phyloP scores from a whole-genome alignment of 1,140 invertebrate genomes.

The Papilio dardanus region DNA sequence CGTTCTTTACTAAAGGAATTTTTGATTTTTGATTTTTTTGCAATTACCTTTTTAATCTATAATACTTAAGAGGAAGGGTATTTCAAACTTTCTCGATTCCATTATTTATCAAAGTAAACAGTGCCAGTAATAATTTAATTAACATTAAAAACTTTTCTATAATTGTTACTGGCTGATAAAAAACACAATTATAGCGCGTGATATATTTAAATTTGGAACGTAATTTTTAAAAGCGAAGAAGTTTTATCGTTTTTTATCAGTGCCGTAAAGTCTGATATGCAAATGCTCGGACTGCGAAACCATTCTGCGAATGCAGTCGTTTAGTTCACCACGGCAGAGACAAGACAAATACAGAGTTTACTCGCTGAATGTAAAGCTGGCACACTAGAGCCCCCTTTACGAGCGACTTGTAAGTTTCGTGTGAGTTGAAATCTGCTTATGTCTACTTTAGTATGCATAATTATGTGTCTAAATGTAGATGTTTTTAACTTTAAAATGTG shows the following conservation, averaged over 20 bases:
- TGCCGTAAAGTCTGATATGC: conserved; percentile 25
- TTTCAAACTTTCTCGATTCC: conserved; percentile 12
- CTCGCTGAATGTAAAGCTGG: conserved; percentile 19
- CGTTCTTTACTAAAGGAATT: conserved; percentile 27
- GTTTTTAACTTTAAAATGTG: not conserved
- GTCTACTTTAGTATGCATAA: not conserved
- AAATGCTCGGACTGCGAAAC: conserved; percentile 35
- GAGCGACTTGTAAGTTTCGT: conserved; percentile 12
- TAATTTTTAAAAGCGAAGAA: not conserved
- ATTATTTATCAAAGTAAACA: conserved; percentile 2
- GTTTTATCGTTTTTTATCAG: conserved; percentile 30
- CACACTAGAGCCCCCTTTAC: not conserved
- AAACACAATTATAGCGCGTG: not conserved
- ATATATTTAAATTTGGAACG: conserved; percentile 16
- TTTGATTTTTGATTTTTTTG: conserved; percentile 20
- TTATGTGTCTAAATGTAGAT: not conserved
- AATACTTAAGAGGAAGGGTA: conserved; percentile 17
- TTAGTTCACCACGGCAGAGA: conserved; percentile 21
- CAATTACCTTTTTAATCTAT: conserved; percentile 26
- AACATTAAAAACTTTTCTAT: not conserved
- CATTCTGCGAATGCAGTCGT: conserved; percentile 35
- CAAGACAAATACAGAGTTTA: conserved; percentile 32
- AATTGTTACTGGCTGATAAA: conserved; percentile 7
- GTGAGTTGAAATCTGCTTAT: not conserved
- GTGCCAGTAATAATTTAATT: not conserved